Evolutionary conservation across 2,888 invertebrate genomes (phyloP).

Genomic region (Drosophila affinis): DNA sequence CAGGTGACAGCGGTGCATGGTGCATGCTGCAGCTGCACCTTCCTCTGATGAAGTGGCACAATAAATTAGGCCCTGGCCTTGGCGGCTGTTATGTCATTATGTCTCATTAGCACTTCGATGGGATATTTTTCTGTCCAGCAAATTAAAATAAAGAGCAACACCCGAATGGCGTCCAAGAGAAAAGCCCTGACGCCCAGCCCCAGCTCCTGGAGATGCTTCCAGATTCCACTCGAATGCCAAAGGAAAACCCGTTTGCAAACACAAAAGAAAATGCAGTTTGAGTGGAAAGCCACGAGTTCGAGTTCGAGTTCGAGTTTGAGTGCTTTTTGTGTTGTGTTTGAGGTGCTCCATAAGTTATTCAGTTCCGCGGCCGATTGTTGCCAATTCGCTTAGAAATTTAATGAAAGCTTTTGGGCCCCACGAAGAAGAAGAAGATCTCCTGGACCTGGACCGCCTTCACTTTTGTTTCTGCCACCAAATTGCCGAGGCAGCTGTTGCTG

Average conservation of each 20-base stretch:
- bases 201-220: background rate
- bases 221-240: slow-evolving; percentile 7
- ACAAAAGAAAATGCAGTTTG: slow-evolving; percentile 37
- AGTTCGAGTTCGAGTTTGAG: slow-evolving; percentile 18
- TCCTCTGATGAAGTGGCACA: slow-evolving; percentile 32
- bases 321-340: slow-evolving; percentile 31
- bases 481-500: slow-evolving; percentile 66
- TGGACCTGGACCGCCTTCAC: slow-evolving; percentile 74
- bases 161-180: slow-evolving; percentile 38
- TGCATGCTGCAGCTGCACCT: slow-evolving; percentile 7
- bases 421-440: slow-evolving; percentile 54
- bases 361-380: slow-evolving; percentile 7
- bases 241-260: slow-evolving; percentile 29
- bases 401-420: slow-evolving; percentile 37
- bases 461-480: slow-evolving; percentile 59
- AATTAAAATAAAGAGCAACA: slow-evolving; percentile 72
- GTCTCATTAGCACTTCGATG: slow-evolving; percentile 71
- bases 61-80: slow-evolving; percentile 70
- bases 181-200: slow-evolving; percentile 21
- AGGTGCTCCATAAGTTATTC: slow-evolving; percentile 14
- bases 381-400: slow-evolving; percentile 32
- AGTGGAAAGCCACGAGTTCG: slow-evolving; percentile 10
- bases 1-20: slow-evolving; percentile 1
- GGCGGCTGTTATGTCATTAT: slow-evolving; percentile 72
- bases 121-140: slow-evolving; percentile 61